Percentiles rank a stretch among this genome's conserved stretches.
These are phyloP conservation scores for Drosophila austrosaltans DNA, from an alignment of 2,888 invertebrate species.

Conservation along the genomic window DNA sequence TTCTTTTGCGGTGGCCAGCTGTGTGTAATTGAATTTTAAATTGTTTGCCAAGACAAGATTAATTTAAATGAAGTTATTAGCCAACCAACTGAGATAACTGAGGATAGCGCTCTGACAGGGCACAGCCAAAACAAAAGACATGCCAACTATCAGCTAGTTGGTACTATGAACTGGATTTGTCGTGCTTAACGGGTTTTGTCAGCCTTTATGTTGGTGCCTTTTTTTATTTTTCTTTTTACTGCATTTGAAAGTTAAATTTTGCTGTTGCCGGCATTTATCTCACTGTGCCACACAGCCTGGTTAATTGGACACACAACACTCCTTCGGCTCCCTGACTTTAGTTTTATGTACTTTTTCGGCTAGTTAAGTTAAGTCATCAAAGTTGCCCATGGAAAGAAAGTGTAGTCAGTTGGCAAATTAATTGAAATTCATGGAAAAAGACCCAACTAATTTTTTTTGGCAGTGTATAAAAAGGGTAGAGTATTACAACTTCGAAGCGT, in stretches of 20 bases:
- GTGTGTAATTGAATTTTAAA: conserved; percentile 76
- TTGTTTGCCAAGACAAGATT: conserved; percentile 62
- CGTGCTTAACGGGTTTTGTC: conserved; percentile 42
- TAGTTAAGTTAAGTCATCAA: not conserved
- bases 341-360: not conserved
- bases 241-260: conserved; percentile 72
- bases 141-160: conserved; percentile 44
- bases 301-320: conserved; percentile 73
- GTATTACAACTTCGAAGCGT: conserved; percentile 31
- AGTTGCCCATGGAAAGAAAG: not conserved
- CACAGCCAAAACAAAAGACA: conserved; percentile 66
- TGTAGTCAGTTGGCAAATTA: not conserved
- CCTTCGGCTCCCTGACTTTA: conserved; percentile 27
- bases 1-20: conserved; percentile 58
- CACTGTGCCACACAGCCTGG: conserved; percentile 55
- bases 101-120: conserved; percentile 56
- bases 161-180: conserved; percentile 19
- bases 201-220: conserved; percentile 5
- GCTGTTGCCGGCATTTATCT: conserved; percentile 28
- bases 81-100: conserved; percentile 17
- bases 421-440: not conserved
- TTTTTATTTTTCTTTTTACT: conserved; percentile 6
- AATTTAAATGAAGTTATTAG: conserved; percentile 75
- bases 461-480: not conserved
- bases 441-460: not conserved